These are phyloP conservation scores for Apteryx owenii DNA, from an alignment of 2,113 vertebrate genomes.

Conservation along the genomic window DNA sequence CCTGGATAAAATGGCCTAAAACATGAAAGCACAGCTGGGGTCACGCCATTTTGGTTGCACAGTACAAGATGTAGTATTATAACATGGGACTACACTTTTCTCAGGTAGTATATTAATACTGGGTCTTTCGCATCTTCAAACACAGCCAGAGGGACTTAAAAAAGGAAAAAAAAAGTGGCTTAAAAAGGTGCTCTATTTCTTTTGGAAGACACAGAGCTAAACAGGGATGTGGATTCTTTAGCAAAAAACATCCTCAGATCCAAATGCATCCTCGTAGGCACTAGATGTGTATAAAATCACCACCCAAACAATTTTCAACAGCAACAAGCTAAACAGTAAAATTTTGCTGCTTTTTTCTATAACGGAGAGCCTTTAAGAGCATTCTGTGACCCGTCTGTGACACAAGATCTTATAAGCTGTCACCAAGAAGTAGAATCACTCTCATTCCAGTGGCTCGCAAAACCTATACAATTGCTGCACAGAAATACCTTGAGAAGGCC, in stretches of 20 bases:
- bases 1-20: constrained; percentile 90
- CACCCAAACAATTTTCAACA: neutral
- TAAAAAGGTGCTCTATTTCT: neutral
- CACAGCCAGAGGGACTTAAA: neutral
- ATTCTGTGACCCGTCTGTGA: neutral
- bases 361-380: neutral
- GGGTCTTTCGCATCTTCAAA: neutral
- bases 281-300: neutral
- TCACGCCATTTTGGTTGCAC: neutral
- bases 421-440: neutral
- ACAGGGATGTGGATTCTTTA: neutral
- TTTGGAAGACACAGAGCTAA: neutral
- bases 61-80: neutral
- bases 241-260: neutral
- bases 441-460: neutral
- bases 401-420: neutral
- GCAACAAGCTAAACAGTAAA: neutral
- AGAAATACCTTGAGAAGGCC: constrained; percentile 90
- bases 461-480: fast-evolving
- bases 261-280: neutral
- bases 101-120: neutral
- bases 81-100: neutral
- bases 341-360: neutral
- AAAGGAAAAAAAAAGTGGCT: neutral
- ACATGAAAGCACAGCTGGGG: neutral